Conservation (phyloP, 2,888 invertebrate species). For the Ptilodon capucinus region DNA sequence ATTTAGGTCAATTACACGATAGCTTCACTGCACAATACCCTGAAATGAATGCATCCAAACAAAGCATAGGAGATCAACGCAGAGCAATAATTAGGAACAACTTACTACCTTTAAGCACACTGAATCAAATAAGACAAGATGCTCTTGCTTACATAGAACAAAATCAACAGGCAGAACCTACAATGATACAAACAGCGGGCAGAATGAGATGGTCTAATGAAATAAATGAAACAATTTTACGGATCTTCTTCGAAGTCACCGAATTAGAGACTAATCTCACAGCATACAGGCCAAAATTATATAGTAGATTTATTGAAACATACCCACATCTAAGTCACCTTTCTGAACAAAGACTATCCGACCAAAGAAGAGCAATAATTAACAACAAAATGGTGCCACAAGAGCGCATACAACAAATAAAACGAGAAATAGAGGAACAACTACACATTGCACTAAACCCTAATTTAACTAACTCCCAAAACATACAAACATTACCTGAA, state of each 20-base stretch:
- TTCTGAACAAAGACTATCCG: constrained; percentile 2
- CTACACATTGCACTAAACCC: no score
- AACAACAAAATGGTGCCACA: neutral
- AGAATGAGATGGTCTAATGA: constrained; percentile 1
- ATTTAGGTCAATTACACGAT: constrained; percentile 8
- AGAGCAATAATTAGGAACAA: constrained; percentile 20
- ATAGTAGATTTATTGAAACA: neutral
- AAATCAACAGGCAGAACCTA: neutral
- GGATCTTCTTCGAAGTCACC: neutral
- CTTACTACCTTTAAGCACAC: neutral
- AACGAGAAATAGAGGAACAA: neutral
- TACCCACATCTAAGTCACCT: neutral
- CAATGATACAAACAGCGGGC: neutral
- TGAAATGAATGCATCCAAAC: constrained; percentile 13
- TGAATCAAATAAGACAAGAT: constrained; percentile 1
- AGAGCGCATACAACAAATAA: neutral
- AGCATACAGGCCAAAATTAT: neutral
- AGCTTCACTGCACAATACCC: constrained; percentile 16
- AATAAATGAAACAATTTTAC: constrained; percentile 1
- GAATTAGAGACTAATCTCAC: neutral
- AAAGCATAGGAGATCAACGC: constrained; percentile 24
- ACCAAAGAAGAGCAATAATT: neutral
- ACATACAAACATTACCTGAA: no score
- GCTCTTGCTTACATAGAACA: neutral
- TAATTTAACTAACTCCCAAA: no score